phyloP scores from a whole-genome alignment of 1,140 invertebrate species.

The Reticulitermes speratus region DNA sequence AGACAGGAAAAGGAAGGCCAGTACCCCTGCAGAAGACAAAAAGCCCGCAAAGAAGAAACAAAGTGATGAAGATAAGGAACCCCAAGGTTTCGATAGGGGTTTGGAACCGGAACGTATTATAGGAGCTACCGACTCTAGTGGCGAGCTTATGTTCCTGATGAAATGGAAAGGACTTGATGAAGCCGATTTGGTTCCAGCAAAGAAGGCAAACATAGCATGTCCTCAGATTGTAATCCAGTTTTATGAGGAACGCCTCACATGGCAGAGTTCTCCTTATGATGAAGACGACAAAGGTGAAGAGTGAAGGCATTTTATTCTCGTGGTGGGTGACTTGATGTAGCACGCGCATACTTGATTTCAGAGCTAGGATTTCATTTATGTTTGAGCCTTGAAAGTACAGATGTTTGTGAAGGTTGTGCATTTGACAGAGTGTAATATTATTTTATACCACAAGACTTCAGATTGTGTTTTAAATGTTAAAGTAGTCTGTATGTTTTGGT shows the following conservation, averaged over 20 bases:
- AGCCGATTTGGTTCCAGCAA: slow-evolving; percentile 88
- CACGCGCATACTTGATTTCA: no score
- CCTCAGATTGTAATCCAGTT: slow-evolving; percentile 95
- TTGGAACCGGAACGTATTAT: slow-evolving; percentile 92
- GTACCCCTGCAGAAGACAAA: slow-evolving; percentile 24
- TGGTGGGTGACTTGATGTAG: no score
- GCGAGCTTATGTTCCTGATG: slow-evolving; percentile 95
- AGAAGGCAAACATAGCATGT: slow-evolving; percentile 87
- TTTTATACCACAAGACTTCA: no score
- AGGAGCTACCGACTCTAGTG: slow-evolving; percentile 93
- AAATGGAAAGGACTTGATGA: slow-evolving; percentile 97
- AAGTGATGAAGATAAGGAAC: slow-evolving; percentile 54
- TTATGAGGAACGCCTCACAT: slow-evolving; percentile 92
- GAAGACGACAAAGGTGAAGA: slow-evolving; percentile 51
- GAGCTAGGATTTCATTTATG: no score
- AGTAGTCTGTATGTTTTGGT: no score
- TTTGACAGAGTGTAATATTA: no score
- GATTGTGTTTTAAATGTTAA: no score
- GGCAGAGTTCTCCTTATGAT: slow-evolving; percentile 77
- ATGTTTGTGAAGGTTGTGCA: no score
- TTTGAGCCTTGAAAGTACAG: no score
- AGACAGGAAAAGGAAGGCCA: slow-evolving; percentile 35
- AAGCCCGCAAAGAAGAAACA: slow-evolving; percentile 27
- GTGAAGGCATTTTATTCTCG: no score
- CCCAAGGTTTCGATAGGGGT: slow-evolving; percentile 83